These are phyloP conservation scores for Lissonota sp. DNA, from an alignment of 2,888 invertebrate species.

Conservation along the genomic window DNA sequence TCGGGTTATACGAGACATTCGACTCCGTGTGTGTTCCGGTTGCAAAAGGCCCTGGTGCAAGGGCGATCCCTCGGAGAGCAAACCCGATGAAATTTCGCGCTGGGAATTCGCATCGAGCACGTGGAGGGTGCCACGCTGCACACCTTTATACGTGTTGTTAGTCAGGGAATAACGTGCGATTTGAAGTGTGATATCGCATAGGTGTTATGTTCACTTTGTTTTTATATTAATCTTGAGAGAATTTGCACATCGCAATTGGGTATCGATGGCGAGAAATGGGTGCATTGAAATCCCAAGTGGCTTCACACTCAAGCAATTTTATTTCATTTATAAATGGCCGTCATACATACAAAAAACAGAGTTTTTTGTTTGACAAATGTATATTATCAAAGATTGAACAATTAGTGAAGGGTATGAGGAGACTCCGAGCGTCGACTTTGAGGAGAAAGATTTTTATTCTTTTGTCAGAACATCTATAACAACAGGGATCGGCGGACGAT, in stretches of 20 bases:
- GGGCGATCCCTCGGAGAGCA: constrained; percentile 1
- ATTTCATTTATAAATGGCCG: too few species aligned
- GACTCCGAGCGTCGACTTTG: too few species aligned
- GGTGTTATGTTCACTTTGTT: not conserved
- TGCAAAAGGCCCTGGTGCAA: not conserved
- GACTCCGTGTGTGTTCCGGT: constrained; percentile 14
- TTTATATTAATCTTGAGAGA: constrained; percentile 21
- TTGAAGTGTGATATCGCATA: constrained; percentile 29
- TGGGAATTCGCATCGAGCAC: constrained; percentile 52
- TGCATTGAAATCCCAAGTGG: too few species aligned
- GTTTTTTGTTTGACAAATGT: too few species aligned
- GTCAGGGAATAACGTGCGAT: constrained; percentile 31
- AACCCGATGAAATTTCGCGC: constrained; percentile 50
- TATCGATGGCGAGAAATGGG: not conserved
- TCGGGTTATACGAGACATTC: constrained; percentile 49
- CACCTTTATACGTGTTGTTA: constrained; percentile 30
- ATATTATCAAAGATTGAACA: too few species aligned
- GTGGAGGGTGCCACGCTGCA: constrained; percentile 7
- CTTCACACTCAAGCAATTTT: too few species aligned
- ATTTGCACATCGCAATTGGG: constrained; percentile 10
- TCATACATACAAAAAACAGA: too few species aligned
- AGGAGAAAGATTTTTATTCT: too few species aligned
- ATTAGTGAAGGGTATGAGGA: too few species aligned
- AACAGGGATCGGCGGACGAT: not conserved
- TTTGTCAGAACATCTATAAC: too few species aligned